These are phyloP conservation scores for Odontocolon sp. DNA, from an alignment of 2,888 invertebrate species.

Conservation along the genomic window DNA sequence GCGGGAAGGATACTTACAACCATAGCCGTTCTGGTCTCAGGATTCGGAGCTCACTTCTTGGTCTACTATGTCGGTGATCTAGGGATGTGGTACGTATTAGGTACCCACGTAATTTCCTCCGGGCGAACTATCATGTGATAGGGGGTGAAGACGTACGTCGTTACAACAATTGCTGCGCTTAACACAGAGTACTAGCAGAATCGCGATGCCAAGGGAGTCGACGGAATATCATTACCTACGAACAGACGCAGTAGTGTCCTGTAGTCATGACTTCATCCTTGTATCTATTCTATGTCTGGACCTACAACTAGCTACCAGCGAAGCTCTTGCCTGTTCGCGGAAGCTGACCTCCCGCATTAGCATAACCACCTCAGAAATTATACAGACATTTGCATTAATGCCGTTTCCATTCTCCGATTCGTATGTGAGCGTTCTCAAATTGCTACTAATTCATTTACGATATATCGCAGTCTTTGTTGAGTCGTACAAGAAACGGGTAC, in stretches of 20 bases:
- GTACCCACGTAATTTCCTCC: slow-evolving; percentile 26
- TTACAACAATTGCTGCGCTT: slow-evolving; percentile 30
- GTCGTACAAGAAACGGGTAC: neutral
- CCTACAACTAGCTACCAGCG: slow-evolving; percentile 10
- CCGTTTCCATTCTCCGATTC: slow-evolving; percentile 26
- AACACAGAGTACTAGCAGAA: neutral
- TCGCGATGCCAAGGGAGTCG: neutral
- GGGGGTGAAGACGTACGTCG: neutral
- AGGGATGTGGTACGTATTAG: slow-evolving; percentile 23
- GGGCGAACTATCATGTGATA: slow-evolving; percentile 5
- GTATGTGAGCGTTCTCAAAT: slow-evolving; percentile 5
- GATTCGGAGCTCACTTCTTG: neutral
- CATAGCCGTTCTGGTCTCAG: slow-evolving; percentile 6
- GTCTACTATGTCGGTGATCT: slow-evolving; percentile 5
- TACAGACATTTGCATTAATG: slow-evolving; percentile 66
- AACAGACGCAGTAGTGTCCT: too few species aligned
- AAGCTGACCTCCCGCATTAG: slow-evolving; percentile 70
- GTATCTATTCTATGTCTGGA: neutral
- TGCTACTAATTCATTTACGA: slow-evolving; percentile 56
- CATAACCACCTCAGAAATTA: slow-evolving; percentile 74
- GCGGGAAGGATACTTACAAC: neutral
- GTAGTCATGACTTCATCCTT: neutral
- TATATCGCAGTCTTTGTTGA: slow-evolving; percentile 7
- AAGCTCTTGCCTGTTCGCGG: slow-evolving; percentile 56
- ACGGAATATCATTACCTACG: neutral